Percentiles rank a stretch among this genome's conserved stretches.
These are phyloP conservation scores for Tenebrio molitor DNA, from an alignment of 1,140 invertebrate genomes.

Conservation along the genomic window DNA sequence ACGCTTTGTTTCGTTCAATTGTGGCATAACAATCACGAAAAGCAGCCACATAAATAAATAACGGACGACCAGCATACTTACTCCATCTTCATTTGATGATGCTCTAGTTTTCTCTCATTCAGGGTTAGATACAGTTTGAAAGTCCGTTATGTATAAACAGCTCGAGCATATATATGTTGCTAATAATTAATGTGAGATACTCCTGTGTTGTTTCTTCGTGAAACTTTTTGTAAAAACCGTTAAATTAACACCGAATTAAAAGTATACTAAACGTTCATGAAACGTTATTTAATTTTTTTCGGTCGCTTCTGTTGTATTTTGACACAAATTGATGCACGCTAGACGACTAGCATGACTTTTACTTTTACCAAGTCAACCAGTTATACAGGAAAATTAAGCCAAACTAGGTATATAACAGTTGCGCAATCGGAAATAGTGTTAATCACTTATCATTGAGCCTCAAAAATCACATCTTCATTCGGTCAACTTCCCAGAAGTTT, in stretches of 20 bases:
- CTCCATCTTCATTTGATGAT: constrained; percentile 17
- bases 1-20: constrained; percentile 23
- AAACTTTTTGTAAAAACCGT: neutral
- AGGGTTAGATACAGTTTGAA: constrained; percentile 31
- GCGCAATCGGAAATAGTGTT: neutral
- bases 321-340: neutral
- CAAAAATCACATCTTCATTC: neutral
- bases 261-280: neutral
- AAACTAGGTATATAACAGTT: neutral
- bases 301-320: neutral
- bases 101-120: constrained; percentile 31
- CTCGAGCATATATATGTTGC: constrained; percentile 6
- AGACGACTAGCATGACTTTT: constrained; percentile 9
- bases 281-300: neutral
- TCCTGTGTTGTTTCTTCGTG: neutral
- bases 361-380: constrained; percentile 25
- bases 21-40: constrained; percentile 36
- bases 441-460: neutral
- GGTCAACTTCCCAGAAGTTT: neutral
- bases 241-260: neutral
- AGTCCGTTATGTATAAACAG: constrained; percentile 31
- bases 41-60: constrained; percentile 34
- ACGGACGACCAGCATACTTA: constrained; percentile 24
- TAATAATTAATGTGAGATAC: constrained; percentile 36
- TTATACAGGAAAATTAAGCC: constrained; percentile 16